Evolutionary conservation across 2,888 invertebrate genomes (phyloP).

Genomic region (Oegoconia quadripuncta): DNA sequence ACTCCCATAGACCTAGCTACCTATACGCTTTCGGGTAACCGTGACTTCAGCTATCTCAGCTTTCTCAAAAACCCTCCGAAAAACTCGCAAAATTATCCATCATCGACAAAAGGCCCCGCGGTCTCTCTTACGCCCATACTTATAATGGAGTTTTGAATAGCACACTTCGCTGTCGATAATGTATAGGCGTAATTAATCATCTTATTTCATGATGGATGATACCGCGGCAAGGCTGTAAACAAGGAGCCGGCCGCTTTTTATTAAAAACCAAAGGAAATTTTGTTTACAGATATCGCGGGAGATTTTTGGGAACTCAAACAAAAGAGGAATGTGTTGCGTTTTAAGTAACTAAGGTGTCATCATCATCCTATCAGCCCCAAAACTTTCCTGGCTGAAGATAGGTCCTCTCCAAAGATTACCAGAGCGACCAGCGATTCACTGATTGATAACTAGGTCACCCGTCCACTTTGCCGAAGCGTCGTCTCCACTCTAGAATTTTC

Average conservation of each 20-base stretch:
- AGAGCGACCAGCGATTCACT: no score
- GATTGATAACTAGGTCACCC: no score
- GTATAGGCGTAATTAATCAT: conserved; percentile 51
- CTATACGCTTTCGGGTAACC: no score
- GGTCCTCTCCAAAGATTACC: no score
- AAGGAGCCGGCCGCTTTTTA: conserved; percentile 21
- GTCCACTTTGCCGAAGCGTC: no score
- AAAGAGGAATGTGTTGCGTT: neutral
- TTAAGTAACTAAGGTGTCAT: neutral
- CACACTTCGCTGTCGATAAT: conserved; percentile 45
- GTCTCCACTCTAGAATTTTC: no score
- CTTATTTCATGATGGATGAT: conserved; percentile 40
- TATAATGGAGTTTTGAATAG: conserved; percentile 41
- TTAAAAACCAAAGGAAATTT: neutral
- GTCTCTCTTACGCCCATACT: conserved; percentile 1
- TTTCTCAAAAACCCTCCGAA: neutral
- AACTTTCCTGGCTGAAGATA: neutral
- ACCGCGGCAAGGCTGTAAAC: conserved; percentile 30
- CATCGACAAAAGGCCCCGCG: neutral
- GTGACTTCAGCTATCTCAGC: neutral
- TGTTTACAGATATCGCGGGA: neutral
- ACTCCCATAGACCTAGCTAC: no score
- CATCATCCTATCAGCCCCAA: neutral
- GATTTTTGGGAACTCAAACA: neutral
- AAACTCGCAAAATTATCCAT: neutral